Conservation (phyloP, 2,888 invertebrate genomes). For the Parasteatoda lunata region DNA sequence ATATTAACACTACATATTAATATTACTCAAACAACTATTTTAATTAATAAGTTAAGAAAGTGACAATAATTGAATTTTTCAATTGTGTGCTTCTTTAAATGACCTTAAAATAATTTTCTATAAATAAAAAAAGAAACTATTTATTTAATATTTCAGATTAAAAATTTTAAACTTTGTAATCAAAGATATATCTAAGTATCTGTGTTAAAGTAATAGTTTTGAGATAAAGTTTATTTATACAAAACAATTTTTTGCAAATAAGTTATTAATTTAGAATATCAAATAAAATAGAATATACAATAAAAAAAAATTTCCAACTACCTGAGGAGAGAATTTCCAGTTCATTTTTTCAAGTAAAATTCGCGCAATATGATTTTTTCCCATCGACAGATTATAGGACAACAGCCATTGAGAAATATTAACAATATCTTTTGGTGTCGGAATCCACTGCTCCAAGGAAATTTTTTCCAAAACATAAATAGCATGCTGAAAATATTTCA, state of each 20-base stretch:
- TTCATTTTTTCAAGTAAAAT: conserved; percentile 82
- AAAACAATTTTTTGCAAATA: neutral
- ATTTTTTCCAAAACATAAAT: conserved; percentile 84
- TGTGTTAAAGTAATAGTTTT: too few relatives aligned
- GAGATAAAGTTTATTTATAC: too few relatives aligned
- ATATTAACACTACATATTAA: too few relatives aligned
- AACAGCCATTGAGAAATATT: conserved; percentile 81
- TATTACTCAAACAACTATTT: too few relatives aligned
- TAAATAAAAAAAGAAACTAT: neutral
- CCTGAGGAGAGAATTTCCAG: conserved; percentile 78
- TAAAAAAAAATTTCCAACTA: conserved; percentile 10
- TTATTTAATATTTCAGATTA: neutral
- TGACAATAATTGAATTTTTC: too few relatives aligned
- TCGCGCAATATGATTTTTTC: conserved; percentile 82
- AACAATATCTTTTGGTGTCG: conserved; percentile 80
- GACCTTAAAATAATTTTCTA: neutral
- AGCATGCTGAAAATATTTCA: neutral
- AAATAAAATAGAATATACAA: too few relatives aligned
- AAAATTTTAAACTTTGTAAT: too few relatives aligned
- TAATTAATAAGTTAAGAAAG: too few relatives aligned
- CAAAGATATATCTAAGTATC: too few relatives aligned
- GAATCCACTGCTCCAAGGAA: conserved; percentile 82
- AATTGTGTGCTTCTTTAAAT: too few relatives aligned
- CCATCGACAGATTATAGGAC: conserved; percentile 78
- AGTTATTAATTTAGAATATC: neutral